These are phyloP conservation scores for Scelioninae gen. 1 DNA, from an alignment of 2,888 invertebrate species.

Conservation along the genomic window DNA sequence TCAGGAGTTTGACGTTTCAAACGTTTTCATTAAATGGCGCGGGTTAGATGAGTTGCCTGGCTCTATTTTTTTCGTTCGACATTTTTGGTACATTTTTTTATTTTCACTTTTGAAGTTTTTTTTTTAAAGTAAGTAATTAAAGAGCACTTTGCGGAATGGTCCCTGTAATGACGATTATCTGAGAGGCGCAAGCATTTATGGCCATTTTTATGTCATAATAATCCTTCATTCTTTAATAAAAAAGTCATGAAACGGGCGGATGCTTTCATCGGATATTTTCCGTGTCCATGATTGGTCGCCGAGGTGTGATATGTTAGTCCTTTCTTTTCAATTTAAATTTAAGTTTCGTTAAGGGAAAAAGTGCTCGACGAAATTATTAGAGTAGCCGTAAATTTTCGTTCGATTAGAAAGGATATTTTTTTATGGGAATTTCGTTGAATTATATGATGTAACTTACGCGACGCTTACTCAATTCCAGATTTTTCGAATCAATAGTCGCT, in stretches of 20 bases:
- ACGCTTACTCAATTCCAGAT: constrained; percentile 26
- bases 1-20: constrained; percentile 19
- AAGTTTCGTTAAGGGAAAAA: constrained; percentile 16
- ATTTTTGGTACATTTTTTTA: neutral
- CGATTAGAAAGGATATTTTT: constrained; percentile 16
- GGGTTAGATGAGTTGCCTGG: neutral
- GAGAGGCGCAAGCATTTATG: constrained; percentile 1
- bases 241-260: constrained; percentile 7
- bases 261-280: constrained; percentile 24
- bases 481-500: constrained; percentile 38
- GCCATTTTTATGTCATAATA: constrained; percentile 12
- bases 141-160: constrained; percentile 1
- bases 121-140: constrained; percentile 2
- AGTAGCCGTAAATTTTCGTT: constrained; percentile 16
- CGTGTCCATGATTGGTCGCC: constrained; percentile 17
- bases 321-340: constrained; percentile 25
- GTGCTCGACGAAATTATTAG: constrained; percentile 7
- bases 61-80: too few species aligned
- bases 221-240: constrained; percentile 29
- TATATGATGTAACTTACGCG: constrained; percentile 4
- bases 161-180: neutral
- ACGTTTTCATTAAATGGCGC: constrained; percentile 43
- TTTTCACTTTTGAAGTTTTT: neutral
- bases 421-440: constrained; percentile 23
- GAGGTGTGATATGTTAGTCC: constrained; percentile 23